Percentiles rank a stretch among this genome's conserved stretches.
These are phyloP conservation scores for Nannoperca australis DNA, from an alignment of 2,797 vertebrate genomes.

Conservation along the genomic window DNA sequence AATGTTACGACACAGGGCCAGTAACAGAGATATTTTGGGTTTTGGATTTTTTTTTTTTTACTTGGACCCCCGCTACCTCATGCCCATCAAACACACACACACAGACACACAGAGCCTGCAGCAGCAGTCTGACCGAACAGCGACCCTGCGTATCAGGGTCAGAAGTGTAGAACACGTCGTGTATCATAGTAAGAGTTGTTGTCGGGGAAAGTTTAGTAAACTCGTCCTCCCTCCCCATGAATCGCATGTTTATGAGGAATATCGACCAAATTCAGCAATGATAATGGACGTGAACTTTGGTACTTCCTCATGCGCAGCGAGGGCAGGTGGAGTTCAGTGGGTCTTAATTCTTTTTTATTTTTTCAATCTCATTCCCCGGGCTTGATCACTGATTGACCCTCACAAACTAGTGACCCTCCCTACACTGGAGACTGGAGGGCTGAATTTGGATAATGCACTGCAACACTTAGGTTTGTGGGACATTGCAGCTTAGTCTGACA, in stretches of 20 bases:
- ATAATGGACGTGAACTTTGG: constrained; percentile 75
- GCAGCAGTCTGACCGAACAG: constrained; percentile 80
- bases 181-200: constrained; percentile 64
- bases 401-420: not conserved
- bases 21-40: constrained; percentile 74
- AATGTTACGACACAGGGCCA: constrained; percentile 69
- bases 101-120: constrained; percentile 64
- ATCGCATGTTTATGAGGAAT: constrained; percentile 57
- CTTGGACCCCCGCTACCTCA: constrained; percentile 1
- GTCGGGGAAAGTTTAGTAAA: constrained; percentile 57
- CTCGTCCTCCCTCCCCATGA: constrained; percentile 41
- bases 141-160: constrained; percentile 77
- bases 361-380: constrained; percentile 36
- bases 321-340: constrained; percentile 65
- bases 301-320: constrained; percentile 64
- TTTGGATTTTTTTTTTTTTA: constrained; percentile 44
- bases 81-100: constrained; percentile 25
- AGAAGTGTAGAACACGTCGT: constrained; percentile 73
- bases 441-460: constrained; percentile 30
- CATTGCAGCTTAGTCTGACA: constrained; percentile 23
- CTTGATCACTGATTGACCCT: constrained; percentile 54
- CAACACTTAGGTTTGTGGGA: constrained; percentile 31
- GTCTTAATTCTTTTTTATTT: constrained; percentile 28
- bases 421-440: not conserved
- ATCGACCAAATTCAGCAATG: constrained; percentile 47